Conservation (phyloP, 92 coral and sea anemone genomes). For the Muricea muricata region DNA sequence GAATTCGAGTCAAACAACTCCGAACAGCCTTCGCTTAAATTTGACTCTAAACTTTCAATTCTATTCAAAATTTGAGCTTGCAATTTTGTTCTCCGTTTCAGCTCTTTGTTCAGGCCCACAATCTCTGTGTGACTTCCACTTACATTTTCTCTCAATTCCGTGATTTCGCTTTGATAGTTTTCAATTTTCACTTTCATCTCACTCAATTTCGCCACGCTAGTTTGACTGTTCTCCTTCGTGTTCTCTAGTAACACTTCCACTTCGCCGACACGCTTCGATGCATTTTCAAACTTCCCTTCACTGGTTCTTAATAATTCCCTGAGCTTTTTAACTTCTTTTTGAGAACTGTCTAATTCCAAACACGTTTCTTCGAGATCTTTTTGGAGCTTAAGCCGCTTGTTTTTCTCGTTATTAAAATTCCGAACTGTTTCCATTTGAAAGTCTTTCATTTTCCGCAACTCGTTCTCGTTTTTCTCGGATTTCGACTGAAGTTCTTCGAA, state of each 20-base stretch:
- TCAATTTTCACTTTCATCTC: conserved; percentile 66
- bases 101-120: conserved; percentile 86
- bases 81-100: conserved; percentile 71
- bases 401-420: conserved; percentile 23
- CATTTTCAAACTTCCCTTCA: neutral
- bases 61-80: conserved; percentile 80
- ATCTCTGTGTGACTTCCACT: conserved; percentile 79
- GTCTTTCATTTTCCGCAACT: neutral
- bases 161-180: conserved; percentile 61
- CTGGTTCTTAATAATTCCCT: neutral
- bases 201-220: neutral
- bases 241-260: neutral
- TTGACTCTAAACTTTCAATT: conserved; percentile 83
- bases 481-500: conserved; percentile 25
- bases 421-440: conserved; percentile 2
- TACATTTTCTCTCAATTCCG: conserved; percentile 61
- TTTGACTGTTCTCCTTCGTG: neutral
- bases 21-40: conserved; percentile 64
- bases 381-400: conserved; percentile 29
- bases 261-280: conserved; percentile 32
- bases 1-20: conserved; percentile 68
- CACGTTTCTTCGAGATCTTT: neutral
- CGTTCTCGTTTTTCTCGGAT: neutral
- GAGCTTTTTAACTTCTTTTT: neutral
- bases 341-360: neutral